Evolutionary conservation across 2,888 invertebrate species (phyloP).

Genomic region (Orchesellides sinensis): DNA sequence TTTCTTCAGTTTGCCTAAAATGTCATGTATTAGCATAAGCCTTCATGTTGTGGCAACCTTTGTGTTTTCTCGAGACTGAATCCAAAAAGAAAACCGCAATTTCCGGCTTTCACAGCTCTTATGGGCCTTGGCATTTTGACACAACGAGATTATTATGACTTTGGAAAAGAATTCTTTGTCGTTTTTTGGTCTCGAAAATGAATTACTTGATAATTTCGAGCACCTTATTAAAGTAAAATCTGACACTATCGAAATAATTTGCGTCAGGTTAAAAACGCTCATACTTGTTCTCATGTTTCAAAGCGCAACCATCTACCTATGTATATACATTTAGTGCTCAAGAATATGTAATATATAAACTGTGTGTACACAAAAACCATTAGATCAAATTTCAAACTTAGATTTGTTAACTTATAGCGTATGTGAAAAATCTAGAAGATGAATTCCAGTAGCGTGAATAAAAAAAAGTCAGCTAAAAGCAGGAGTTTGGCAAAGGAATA

Average conservation of each 20-base stretch:
- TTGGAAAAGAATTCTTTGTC: conserved; percentile 15
- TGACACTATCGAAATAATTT: conserved; percentile 52
- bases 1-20: too few relatives aligned
- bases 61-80: neutral
- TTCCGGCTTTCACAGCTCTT: conserved; percentile 53
- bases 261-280: conserved; percentile 1
- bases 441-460: conserved; percentile 15
- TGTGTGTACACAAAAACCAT: too few relatives aligned
- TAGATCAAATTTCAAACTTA: neutral
- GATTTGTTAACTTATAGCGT: neutral
- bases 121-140: conserved; percentile 56
- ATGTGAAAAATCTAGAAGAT: too few relatives aligned
- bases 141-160: conserved; percentile 39
- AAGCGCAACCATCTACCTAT: too few relatives aligned
- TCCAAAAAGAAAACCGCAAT: conserved; percentile 63
- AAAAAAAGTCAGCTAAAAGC: conserved; percentile 23
- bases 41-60: neutral
- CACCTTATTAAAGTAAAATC: conserved; percentile 52
- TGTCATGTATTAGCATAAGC: neutral
- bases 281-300: neutral
- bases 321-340: too few relatives aligned
- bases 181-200: neutral
- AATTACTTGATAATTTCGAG: conserved; percentile 54
- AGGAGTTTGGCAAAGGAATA: conserved; percentile 27
- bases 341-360: too few relatives aligned